Base-by-base conservation (phyloP, 1,140 invertebrate species). In the Teleogryllus occipitalis region DNA sequence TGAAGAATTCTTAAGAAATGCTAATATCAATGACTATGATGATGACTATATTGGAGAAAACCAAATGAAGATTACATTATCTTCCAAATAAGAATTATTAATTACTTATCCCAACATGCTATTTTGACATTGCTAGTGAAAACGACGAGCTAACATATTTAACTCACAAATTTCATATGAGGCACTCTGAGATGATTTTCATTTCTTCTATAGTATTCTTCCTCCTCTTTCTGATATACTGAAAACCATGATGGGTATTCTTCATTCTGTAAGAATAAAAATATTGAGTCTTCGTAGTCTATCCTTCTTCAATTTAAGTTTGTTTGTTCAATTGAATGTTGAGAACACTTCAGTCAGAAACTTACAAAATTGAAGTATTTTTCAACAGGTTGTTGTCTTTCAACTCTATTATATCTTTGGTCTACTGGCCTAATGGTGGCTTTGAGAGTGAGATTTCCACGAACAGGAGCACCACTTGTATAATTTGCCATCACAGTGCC, bases 401-500 rank as follows among this genome's bases (percentile, higher is more conserved):
- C 78, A 47, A 73, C 10, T 10, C 39, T 77, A n/a, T 65, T 74
- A 10, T 27, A 77, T 48, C 47, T 46, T 21, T 79, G 80, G 0
- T 80, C 81, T 49, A 95, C 89, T 4, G 93, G 93, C 12, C 90
- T 86, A 21, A 96, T 88, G 8, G 90, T 93, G 0, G 95, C 94
- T 85, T 91, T 92, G 7, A 98, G 85, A 0, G 96, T 96, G 8
- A 97, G 87, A 88, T 97, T 97, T 7, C 96, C 96, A 49, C 85
- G 86, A 0, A 96, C 94, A 0, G 94, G 94, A 21, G 92, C 92
- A 1, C 95, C 94, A 74, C 93, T 96, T 3, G 95, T 97, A 86
- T 97, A 98, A 91, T 99, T 99, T 0, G 97, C 96, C 89, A 95
- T 93, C 7, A 98, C 90, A 0, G 92, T 90, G 0, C 97, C 97